Evolutionary conservation across 2,888 invertebrate species (phyloP), one percentile per base, ranked within the genome.

Genomic region (Eudasyphora cyanicolor): DNA sequence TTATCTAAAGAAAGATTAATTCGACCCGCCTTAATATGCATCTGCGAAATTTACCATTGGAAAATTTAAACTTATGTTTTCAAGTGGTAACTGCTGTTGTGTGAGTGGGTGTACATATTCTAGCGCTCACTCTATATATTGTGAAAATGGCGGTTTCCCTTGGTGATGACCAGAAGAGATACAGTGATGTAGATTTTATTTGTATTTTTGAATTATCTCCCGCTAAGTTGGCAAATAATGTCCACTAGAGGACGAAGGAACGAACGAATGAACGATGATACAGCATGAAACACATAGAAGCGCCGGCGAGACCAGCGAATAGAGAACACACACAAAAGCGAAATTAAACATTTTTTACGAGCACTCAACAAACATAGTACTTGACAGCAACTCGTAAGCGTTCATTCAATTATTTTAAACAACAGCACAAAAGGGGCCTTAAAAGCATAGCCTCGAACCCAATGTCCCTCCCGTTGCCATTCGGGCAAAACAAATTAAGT

Each of bases 371-470:
- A 8, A 49, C 42, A 57, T 54, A n/a, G n/a, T n/a, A 70, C 75
- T 67, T 64, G 76, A 57, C 71, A 42, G 1, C 42, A 42, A 27
- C 21, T 57, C 24, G 71, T 27, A 57, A 76, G 45, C 67, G 42
- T 76, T 69, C 67, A 73, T 79, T 82, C 49, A 73, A 76, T 79
- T 76, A 79, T 82, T 82, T 79, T 60, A 73, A 79, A 79, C 71
- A 82, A 76, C 71, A 69, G 54, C 45, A 78, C 71, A 67, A 78
- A 82, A 79, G 27, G 24, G 73, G 73, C 57, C 49, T 73, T 69
- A 82, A 82, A 82, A 79, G 45, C 71, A 79, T 69, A 29, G 38
- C 35, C 19, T 76, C 69, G n/a, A 38, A 32, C 69, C n/a, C 38
- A 60, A 19, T 32, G 10, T 32, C 32, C 17, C 57, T 62, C 38